Percentiles rank a stretch among this genome's conserved stretches.
Evolutionary conservation across 2,113 vertebrate genomes (phyloP).

Genomic region (Nettapus auritus): DNA sequence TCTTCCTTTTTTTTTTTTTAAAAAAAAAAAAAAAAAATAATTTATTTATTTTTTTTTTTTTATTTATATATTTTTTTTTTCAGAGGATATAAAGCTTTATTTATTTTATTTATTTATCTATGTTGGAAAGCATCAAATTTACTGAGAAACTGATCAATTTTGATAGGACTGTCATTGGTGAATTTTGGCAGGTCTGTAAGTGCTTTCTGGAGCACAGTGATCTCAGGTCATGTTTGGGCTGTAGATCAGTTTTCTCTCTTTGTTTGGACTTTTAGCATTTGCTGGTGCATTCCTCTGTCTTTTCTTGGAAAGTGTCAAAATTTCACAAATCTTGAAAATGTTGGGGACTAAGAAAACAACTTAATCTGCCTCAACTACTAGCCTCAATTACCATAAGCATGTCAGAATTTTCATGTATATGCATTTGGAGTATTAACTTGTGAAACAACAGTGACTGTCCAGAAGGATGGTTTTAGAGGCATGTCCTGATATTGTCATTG

Average conservation of each 20-base stretch:
- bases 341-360: accelerated
- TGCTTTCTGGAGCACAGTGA: background rate
- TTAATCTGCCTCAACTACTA: background rate
- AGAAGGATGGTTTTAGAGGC: background rate
- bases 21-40: no score
- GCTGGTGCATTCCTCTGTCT: background rate
- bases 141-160: background rate
- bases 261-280: background rate
- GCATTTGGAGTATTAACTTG: background rate
- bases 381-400: background rate
- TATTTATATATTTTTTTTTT: no score
- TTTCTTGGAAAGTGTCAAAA: background rate
- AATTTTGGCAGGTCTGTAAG: background rate
- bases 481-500: background rate
- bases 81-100: no score
- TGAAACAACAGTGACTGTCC: background rate
- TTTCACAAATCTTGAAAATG: background rate
- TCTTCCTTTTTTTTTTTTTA: no score
- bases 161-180: background rate
- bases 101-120: no score
- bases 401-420: background rate
- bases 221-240: background rate
- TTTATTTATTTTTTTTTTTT: no score
- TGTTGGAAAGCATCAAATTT: background rate
- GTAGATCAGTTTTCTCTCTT: background rate